A percentile compares a stretch with the other conserved stretches of the same genome.
Conservation (phyloP, 1,140 invertebrate genomes). For the Orchestia grillus region DNA sequence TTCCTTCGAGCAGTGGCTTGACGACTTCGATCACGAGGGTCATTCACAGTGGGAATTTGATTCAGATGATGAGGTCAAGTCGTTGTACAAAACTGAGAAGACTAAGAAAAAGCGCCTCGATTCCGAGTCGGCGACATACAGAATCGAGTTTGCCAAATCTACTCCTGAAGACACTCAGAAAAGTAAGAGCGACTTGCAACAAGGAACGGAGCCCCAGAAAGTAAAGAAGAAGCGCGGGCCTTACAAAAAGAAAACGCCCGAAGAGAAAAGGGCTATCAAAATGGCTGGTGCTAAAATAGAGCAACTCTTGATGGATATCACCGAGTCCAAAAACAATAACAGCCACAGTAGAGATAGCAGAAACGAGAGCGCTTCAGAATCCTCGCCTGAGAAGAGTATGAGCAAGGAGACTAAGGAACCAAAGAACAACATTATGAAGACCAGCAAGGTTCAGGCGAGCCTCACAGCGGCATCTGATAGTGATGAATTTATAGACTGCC, state of each 20-base stretch:
- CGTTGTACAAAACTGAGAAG: background rate
- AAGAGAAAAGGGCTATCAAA: conserved; percentile 25
- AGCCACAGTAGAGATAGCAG: background rate
- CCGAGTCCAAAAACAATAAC: background rate
- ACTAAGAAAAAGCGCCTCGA: background rate
- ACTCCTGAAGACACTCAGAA: background rate
- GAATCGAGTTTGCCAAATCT: background rate
- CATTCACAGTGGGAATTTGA: background rate
- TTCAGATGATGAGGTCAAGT: background rate
- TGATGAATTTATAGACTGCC: background rate
- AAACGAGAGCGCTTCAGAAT: background rate
- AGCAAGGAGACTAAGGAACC: background rate
- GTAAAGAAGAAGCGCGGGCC: background rate
- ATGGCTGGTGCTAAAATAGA: conserved; percentile 46
- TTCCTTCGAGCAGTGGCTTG: conserved; percentile 26
- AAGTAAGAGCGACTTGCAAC: background rate
- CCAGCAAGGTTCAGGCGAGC: background rate
- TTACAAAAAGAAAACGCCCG: conserved; percentile 42
- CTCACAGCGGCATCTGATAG: background rate
- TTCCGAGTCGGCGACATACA: background rate
- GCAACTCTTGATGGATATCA: background rate
- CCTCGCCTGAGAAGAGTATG: background rate
- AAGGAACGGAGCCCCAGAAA: background rate
- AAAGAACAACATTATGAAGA: background rate
- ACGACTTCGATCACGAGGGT: background rate